Evolutionary conservation across 2,888 invertebrate species (phyloP), one percentile per base, ranked within the genome.

Genomic region (Eucera pruinosa): DNA sequence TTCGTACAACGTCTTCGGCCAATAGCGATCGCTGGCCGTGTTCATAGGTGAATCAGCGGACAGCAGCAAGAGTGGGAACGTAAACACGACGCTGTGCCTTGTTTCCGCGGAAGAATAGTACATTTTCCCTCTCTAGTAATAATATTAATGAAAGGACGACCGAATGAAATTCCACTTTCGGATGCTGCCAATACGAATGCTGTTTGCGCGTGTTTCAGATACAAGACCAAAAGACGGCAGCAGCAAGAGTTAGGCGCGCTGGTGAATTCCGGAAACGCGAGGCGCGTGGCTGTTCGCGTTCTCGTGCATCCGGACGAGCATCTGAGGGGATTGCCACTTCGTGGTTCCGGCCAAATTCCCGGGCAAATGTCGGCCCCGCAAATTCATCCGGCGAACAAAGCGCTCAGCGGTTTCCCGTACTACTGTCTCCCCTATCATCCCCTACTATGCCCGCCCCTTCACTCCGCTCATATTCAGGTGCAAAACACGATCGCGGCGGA

Each of bases 181-280:
- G n/a, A n/a, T n/a, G n/a, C n/a, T n/a, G n/a, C n/a, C n/a, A n/a
- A n/a, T n/a, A n/a, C n/a, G n/a, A n/a, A n/a, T n/a, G n/a, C n/a
- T n/a, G n/a, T n/a, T n/a, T n/a, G n/a, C n/a, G n/a, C 7, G 4
- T 61, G 43, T 62, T 78, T 0, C 83, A 92, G 97, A 55, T 98
- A 98, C 93, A 98, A 98, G 92, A 98, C 98, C 13, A 98, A 98
- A 91, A 94, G 98, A 90, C 97, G 98, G 92, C 97, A 98, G 89
- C 94, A 98, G 61, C 97, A 98, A 89, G 96, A 96, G 87, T 95
- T 96, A 85, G 94, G 94, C 64, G 95, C 94, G 0, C 93, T 95
- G 92, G 91, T 95, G 15, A 95, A 94, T 36, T 94, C 94, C 9
- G 94, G 94, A 0, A 94, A 94, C 0, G 94, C 94, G 3, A 95